Base-by-base conservation (phyloP, 1,140 invertebrate species). In the Rhagoletis pomonella region DNA sequence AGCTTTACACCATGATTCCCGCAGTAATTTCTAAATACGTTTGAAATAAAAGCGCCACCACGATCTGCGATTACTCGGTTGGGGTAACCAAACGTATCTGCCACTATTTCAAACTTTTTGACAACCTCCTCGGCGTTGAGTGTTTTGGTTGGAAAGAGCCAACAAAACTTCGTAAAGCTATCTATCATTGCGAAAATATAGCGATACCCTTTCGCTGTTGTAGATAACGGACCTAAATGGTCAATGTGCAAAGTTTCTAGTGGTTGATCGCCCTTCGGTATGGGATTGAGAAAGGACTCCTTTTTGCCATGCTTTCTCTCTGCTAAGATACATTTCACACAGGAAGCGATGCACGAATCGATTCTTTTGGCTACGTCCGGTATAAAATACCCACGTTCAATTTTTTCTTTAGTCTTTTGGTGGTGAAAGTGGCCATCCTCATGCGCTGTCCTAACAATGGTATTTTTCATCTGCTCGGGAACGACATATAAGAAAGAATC, bases 341-440 rank as follows among this genome's bases (percentile, higher is more conserved):
- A 93, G 58, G 90, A 91, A 0, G 73, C 17, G 7, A 94, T 89
- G 4, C 90, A 19, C 50, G 90, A 88, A 86, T 91, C 87, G 4
- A 93, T 89, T 84, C 92, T 93, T 6, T 89, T 85, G 29, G 86
- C 59, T 67, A 93, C 7, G 4, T 93, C 91, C 3, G 90, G 85
- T 59, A 94, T 92, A 69, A 88, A 94, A 89, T 90, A 94, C 9
- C 94, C 91, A 89, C 90, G 89, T 17, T 87, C 88, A 4, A 94
- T 90, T 4, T 91, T 44, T 44, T 92, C 91, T 88, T 91, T 89
- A 1, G 90, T 94, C 87, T 94, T 94, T 42, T 67, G 89, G 3
- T 90, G 87, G 7, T 88, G 89, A 90, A 94, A 93, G 90, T 93
- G 92, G 39, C 92, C 92, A 62, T 89, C 89, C 59, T 90, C 90